These are phyloP conservation scores for Hyposoter dolosus DNA, from an alignment of 2,888 invertebrate species.

Conservation along the genomic window DNA sequence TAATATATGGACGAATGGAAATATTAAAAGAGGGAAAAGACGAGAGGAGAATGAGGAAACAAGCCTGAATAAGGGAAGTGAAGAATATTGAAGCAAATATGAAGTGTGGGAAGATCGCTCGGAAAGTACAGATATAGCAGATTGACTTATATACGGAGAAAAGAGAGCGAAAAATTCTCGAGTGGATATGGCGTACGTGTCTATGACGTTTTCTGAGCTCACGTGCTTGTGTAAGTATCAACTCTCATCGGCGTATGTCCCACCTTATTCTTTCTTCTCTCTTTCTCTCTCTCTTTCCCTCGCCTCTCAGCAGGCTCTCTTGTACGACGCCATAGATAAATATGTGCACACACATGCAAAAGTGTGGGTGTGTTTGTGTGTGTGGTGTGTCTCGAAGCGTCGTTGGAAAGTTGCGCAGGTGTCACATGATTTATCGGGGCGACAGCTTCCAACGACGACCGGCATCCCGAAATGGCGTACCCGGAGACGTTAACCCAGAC, in stretches of 20 bases:
- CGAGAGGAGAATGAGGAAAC: constrained; percentile 11
- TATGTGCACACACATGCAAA: constrained; percentile 16
- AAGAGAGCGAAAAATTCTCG: constrained; percentile 20
- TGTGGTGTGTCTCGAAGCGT: constrained; percentile 60
- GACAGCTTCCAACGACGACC: constrained; percentile 81
- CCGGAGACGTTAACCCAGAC: constrained; percentile 67
- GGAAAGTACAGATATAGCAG: constrained; percentile 2
- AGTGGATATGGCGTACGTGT: constrained; percentile 55
- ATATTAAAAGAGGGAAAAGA: constrained; percentile 8
- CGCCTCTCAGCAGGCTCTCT: constrained; percentile 1
- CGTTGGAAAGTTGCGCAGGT: constrained; percentile 79
- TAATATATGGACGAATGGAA: constrained; percentile 27
- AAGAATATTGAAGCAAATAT: constrained; percentile 61
- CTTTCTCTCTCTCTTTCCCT: constrained; percentile 33
- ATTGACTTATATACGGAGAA: constrained; percentile 1
- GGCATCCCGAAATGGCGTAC: constrained; percentile 76
- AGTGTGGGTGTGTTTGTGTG: constrained; percentile 31
- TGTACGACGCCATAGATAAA: constrained; percentile 30
- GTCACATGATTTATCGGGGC: constrained; percentile 82
- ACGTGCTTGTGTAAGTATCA: constrained; percentile 48
- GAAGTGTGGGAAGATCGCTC: constrained; percentile 41
- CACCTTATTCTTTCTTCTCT: constrained; percentile 36
- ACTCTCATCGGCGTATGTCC: constrained; percentile 54
- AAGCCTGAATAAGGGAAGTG: constrained; percentile 21
- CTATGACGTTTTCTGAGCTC: constrained; percentile 63